Percentiles rank a stretch among this genome's conserved stretches.
phyloP scores from a whole-genome alignment of 2,113 vertebrate genomes.

The Triplophysa tibetana region DNA sequence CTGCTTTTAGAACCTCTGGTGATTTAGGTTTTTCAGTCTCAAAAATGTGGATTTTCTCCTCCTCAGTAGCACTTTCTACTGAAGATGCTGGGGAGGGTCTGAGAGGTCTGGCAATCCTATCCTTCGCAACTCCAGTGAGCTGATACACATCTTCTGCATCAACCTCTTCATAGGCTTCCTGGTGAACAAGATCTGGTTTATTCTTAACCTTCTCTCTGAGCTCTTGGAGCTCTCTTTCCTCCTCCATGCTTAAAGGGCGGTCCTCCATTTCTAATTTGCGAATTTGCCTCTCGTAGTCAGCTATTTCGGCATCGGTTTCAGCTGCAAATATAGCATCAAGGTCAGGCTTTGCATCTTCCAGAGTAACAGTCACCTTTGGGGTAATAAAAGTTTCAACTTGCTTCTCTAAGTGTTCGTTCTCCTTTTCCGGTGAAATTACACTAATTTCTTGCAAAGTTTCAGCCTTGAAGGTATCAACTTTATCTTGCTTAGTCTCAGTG shows the following conservation, averaged over 20 bases:
- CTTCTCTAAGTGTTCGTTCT: constrained; percentile 45
- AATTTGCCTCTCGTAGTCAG: constrained; percentile 77
- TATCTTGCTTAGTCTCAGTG: constrained; percentile 15
- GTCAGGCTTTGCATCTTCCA: constrained; percentile 67
- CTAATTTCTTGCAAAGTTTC: constrained; percentile 39
- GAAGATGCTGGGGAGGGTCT: constrained; percentile 75
- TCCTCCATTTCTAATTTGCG: constrained; percentile 78
- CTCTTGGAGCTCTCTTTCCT: constrained; percentile 80
- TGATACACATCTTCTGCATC: constrained; percentile 97
- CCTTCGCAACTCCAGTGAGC: constrained; percentile 76
- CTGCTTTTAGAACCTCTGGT: constrained; percentile 43
- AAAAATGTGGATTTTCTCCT: constrained; percentile 70
- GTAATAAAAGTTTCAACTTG: constrained; percentile 66
- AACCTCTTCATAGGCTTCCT: constrained; percentile 89
- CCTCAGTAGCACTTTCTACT: constrained; percentile 76
- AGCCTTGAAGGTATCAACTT: neutral
- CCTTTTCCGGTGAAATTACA: constrained; percentile 34
- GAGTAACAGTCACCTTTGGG: constrained; percentile 74
- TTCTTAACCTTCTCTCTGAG: constrained; percentile 90
- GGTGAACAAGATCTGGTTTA: constrained; percentile 91
- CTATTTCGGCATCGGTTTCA: constrained; percentile 64
- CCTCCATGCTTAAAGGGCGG: constrained; percentile 77
- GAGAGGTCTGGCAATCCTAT: constrained; percentile 72
- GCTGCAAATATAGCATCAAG: constrained; percentile 60
- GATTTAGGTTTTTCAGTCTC: constrained; percentile 69